Conservation (phyloP, 2,797 vertebrate genomes). For the Bucorvus abyssinicus region DNA sequence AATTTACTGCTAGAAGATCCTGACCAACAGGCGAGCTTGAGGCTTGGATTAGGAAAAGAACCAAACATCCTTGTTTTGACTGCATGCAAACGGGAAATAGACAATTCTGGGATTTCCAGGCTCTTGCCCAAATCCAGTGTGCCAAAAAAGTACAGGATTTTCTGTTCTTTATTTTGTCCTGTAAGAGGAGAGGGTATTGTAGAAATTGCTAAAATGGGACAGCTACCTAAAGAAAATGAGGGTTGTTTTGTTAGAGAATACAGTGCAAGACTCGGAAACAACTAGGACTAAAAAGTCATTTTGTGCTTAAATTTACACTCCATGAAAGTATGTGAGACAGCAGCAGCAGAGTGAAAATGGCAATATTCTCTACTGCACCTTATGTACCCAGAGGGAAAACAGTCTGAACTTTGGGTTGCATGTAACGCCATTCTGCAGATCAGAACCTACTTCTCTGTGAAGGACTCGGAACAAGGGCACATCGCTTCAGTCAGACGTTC, state of each 20-base stretch:
- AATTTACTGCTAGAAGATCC: background rate
- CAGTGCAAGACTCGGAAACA: constrained; percentile 47
- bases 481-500: background rate
- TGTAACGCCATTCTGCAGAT: background rate
- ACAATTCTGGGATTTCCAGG: constrained; percentile 16
- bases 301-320: constrained; percentile 59
- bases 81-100: constrained; percentile 39
- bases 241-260: constrained; percentile 45
- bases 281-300: constrained; percentile 36
- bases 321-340: constrained; percentile 26
- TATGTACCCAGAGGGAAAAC: background rate
- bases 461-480: background rate
- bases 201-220: constrained; percentile 13
- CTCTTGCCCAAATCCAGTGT: constrained; percentile 20
- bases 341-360: constrained; percentile 37
- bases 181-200: background rate
- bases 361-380: constrained; percentile 12
- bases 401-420: background rate
- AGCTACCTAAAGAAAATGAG: constrained; percentile 24
- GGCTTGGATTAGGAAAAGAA: constrained; percentile 6
- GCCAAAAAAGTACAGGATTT: background rate
- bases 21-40: background rate
- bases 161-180: constrained; percentile 1
- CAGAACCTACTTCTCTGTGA: constrained; percentile 16
- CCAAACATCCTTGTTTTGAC: background rate